Conservation (phyloP, 2,797 vertebrate species). For the Smutsia temminckii region DNA sequence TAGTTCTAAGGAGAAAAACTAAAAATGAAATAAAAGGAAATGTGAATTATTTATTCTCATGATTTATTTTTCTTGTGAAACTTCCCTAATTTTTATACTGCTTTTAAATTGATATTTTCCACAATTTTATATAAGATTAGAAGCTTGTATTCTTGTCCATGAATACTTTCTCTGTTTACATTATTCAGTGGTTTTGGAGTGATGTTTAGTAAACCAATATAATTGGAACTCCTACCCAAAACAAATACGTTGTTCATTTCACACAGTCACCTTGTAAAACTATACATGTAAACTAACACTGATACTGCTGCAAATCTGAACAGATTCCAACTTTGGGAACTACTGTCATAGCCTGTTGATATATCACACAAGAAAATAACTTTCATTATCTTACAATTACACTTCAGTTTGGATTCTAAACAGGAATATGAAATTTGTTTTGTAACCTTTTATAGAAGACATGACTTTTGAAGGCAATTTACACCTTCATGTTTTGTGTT, state of each 20-base stretch:
- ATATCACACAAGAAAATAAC: not conserved
- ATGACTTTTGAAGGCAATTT: not conserved
- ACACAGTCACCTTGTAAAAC: not conserved
- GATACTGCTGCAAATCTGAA: not conserved
- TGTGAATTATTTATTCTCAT: not conserved
- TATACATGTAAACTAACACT: not conserved
- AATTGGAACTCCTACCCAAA: not conserved
- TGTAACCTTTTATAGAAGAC: constrained; percentile 3
- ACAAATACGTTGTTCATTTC: not conserved
- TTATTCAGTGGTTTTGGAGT: not conserved
- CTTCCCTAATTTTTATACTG: not conserved
- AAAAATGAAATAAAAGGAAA: not conserved
- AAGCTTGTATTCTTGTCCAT: not conserved
- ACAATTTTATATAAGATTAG: not conserved
- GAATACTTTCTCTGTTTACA: not conserved
- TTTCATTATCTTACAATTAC: constrained; percentile 30
- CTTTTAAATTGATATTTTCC: not conserved
- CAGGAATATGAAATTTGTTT: constrained; percentile 24
- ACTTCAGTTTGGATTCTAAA: not conserved
- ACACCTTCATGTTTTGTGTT: not conserved
- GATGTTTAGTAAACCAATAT: constrained; percentile 5
- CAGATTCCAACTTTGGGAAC: not conserved
- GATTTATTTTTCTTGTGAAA: not conserved
- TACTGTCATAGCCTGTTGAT: not conserved
- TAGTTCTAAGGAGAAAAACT: not conserved